Conservation (phyloP, 2,888 invertebrate genomes). For the Vesta saturnalis region DNA sequence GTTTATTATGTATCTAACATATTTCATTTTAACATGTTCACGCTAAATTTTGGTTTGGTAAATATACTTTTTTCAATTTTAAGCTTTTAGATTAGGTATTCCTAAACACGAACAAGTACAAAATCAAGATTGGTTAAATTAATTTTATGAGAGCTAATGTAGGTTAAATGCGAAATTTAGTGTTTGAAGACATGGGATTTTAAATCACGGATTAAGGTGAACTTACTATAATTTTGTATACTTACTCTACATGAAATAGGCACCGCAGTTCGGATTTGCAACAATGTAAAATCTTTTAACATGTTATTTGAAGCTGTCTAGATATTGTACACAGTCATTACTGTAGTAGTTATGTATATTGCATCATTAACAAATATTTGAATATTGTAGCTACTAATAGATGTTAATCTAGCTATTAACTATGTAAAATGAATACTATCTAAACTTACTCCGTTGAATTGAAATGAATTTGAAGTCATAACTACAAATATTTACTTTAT, state of each 20-base stretch:
- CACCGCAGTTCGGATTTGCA: background rate
- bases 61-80: slow-evolving; percentile 7
- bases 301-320: too few species aligned
- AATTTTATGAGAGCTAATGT: background rate
- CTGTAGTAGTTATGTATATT: too few species aligned
- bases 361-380: too few species aligned
- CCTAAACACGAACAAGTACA: slow-evolving; percentile 5
- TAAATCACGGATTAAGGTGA: slow-evolving; percentile 1
- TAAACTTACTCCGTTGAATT: too few species aligned
- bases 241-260: background rate
- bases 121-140: slow-evolving; percentile 9
- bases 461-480: too few species aligned
- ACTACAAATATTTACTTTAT: too few species aligned
- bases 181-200: background rate
- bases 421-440: too few species aligned
- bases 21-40: slow-evolving; percentile 5
- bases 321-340: too few species aligned
- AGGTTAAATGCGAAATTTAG: background rate
- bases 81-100: slow-evolving; percentile 4
- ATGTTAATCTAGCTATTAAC: too few species aligned
- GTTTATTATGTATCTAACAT: background rate
- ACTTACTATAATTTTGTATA: background rate
- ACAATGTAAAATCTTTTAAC: too few species aligned
- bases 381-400: too few species aligned
- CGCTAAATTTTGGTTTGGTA: background rate